Evolutionary conservation across 2,797 vertebrate genomes (phyloP).

Genomic region (Malurus leucopterus): DNA sequence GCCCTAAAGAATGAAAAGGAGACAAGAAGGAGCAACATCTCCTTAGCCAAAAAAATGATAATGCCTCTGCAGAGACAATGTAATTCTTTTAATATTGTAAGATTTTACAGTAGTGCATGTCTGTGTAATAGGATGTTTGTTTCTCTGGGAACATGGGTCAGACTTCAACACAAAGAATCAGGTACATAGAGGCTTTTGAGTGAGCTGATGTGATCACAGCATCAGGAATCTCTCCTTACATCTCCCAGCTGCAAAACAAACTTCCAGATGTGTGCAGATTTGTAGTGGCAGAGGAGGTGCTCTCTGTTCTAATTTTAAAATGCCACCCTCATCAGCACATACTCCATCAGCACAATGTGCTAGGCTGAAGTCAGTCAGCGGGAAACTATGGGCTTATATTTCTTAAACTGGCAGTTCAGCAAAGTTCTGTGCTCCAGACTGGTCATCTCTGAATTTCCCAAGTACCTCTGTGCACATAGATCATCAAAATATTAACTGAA

Average conservation of each 20-base stretch:
- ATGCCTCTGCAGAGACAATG: not conserved
- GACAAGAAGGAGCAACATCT: not conserved
- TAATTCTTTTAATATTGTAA: not conserved
- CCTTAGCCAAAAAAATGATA: not conserved
- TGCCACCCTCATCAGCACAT: not conserved
- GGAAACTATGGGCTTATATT: not conserved
- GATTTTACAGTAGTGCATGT: not conserved
- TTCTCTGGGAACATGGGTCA: not conserved
- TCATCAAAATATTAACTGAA: constrained; percentile 56
- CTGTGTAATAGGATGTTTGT: not conserved
- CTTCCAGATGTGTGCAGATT: not conserved
- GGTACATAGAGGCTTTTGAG: not conserved
- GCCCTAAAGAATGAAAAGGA: not conserved
- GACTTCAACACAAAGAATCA: not conserved
- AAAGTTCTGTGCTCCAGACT: not conserved
- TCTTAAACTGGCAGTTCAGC: not conserved
- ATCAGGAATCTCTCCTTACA: not conserved
- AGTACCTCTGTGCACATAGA: not conserved
- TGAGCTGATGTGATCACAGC: not conserved
- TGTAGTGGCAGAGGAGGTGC: not conserved
- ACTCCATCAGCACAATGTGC: not conserved
- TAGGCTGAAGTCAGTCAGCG: not conserved
- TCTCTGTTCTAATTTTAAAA: constrained; percentile 22
- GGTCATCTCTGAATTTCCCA: constrained; percentile 7
- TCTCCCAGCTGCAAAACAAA: not conserved